Conservation (phyloP, 2,888 invertebrate genomes). For the Oeneis ivallda region DNA sequence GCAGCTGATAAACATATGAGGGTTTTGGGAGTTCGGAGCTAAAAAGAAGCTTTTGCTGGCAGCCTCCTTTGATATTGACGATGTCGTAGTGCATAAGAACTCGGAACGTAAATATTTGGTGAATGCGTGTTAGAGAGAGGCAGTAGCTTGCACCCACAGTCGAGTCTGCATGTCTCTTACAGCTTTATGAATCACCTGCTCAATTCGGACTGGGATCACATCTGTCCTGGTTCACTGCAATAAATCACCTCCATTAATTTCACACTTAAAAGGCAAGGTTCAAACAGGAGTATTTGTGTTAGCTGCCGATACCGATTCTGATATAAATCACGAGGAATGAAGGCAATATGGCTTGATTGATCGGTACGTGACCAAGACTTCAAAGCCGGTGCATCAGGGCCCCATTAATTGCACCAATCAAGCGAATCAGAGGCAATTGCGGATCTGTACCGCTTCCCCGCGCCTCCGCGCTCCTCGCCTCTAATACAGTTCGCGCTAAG, state of each 20-base stretch:
- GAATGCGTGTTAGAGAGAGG: too few relatives aligned
- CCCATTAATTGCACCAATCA: slow-evolving; percentile 5
- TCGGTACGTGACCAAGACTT: not conserved
- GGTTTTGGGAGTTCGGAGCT: too few relatives aligned
- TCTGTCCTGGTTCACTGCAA: not conserved
- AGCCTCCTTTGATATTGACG: too few relatives aligned
- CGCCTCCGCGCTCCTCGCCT: not conserved
- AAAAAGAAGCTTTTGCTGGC: too few relatives aligned
- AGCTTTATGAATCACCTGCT: not conserved
- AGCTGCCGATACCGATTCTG: not conserved
- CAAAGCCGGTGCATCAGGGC: not conserved
- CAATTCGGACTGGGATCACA: not conserved
- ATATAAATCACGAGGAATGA: not conserved
- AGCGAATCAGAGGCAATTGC: not conserved
- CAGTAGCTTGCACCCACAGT: too few relatives aligned
- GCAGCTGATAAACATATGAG: too few relatives aligned
- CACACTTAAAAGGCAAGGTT: not conserved
- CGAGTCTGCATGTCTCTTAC: not conserved
- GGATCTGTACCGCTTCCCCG: not conserved
- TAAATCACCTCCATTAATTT: not conserved
- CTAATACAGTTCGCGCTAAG: not conserved
- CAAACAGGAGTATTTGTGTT: not conserved
- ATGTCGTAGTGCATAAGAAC: too few relatives aligned
- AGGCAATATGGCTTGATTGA: not conserved
- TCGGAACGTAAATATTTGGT: too few relatives aligned